Percentiles rank a stretch among this genome's conserved stretches.
Conservation (phyloP, 2,797 vertebrate species). For the Podargus strigoides region DNA sequence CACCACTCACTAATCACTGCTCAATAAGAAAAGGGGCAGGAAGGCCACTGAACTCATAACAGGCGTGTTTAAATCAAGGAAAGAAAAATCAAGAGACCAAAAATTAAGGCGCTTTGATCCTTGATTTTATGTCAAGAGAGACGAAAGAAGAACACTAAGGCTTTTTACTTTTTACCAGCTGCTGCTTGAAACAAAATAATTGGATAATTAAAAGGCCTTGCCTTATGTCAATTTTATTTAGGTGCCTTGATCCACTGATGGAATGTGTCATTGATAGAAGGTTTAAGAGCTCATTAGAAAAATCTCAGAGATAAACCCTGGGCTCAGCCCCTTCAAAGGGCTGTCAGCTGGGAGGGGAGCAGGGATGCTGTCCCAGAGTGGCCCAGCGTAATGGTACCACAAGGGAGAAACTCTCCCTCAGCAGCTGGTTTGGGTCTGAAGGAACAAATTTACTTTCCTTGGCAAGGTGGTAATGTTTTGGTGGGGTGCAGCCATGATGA, state of each 20-base stretch:
- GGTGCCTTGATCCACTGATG: slow-evolving; percentile 69
- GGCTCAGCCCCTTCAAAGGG: slow-evolving; percentile 35
- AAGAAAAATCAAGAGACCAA: slow-evolving; percentile 55
- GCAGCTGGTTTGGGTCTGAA: neutral
- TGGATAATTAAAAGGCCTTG: slow-evolving; percentile 75
- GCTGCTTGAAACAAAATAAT: slow-evolving; percentile 72
- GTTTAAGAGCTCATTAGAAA: slow-evolving; percentile 58
- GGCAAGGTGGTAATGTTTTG: neutral
- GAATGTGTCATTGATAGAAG: slow-evolving; percentile 67
- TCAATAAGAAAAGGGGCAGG: slow-evolving; percentile 32
- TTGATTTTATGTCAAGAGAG: slow-evolving; percentile 67
- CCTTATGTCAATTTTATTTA: slow-evolving; percentile 71
- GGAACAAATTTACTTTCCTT: neutral
- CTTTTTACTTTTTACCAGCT: slow-evolving; percentile 68
- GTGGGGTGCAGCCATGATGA: rapidly evolving
- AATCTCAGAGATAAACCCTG: slow-evolving; percentile 16
- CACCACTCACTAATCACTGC: slow-evolving; percentile 37
- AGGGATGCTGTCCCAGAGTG: neutral
- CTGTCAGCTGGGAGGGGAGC: neutral
- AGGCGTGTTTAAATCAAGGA: slow-evolving; percentile 46
- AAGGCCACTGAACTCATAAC: slow-evolving; percentile 56
- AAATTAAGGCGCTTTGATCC: slow-evolving; percentile 68
- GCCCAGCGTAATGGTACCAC: neutral
- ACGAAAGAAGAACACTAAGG: slow-evolving; percentile 56
- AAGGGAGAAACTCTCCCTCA: neutral